A percentile compares a stretch with the other conserved stretches of the same genome.
Evolutionary conservation across 2,888 invertebrate species (phyloP).

Genomic region (Mythimna impura): DNA sequence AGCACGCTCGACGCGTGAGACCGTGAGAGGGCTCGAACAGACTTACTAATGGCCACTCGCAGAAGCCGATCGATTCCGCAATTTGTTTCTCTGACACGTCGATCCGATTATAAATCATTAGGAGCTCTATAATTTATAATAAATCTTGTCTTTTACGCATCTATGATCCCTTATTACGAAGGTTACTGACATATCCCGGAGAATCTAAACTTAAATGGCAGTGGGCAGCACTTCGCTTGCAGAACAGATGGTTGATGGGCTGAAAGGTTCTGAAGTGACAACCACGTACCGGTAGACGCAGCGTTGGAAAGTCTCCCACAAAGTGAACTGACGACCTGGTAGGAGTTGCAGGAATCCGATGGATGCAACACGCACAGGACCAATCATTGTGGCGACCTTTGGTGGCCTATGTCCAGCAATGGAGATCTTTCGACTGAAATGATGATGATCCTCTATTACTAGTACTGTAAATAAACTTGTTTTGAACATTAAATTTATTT

Average conservation of each 20-base stretch:
- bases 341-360: too few relatives aligned
- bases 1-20: constrained; percentile 74
- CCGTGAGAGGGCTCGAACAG: constrained; percentile 71
- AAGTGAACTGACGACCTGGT: too few relatives aligned
- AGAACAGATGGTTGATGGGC: too few relatives aligned
- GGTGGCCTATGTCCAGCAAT: too few relatives aligned
- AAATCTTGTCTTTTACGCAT: background rate
- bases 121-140: background rate
- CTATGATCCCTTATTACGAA: background rate
- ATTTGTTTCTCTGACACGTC: constrained; percentile 54
- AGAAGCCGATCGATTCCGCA: constrained; percentile 68
- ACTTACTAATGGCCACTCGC: constrained; percentile 78
- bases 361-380: too few relatives aligned
- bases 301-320: too few relatives aligned
- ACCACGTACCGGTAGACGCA: too few relatives aligned
- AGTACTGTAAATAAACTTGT: background rate
- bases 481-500: constrained; percentile 4
- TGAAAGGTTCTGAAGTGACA: too few relatives aligned
- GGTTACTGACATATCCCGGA: background rate
- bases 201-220: too few relatives aligned
- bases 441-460: background rate
- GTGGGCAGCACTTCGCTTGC: too few relatives aligned
- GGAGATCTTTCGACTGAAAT: too few relatives aligned
- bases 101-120: constrained; percentile 35
- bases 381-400: too few relatives aligned